These are phyloP conservation scores for Urocitellus parryii DNA, from an alignment of 2,113 vertebrate genomes.

Conservation along the genomic window DNA sequence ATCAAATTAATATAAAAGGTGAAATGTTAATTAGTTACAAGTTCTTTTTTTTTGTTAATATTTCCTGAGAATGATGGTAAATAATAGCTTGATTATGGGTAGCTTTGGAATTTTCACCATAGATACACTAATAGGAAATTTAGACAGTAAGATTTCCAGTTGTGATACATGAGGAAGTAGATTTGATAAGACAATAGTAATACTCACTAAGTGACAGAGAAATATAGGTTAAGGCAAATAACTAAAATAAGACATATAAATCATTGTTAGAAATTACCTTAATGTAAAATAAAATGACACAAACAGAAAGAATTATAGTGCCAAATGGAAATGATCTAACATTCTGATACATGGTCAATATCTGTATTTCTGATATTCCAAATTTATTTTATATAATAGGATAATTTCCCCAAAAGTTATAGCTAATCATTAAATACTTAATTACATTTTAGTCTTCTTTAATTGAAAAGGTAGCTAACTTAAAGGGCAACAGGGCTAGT, in stretches of 20 bases:
- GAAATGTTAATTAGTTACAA: slow-evolving; percentile 21
- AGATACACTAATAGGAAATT: neutral
- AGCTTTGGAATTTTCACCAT: neutral
- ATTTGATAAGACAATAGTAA: neutral
- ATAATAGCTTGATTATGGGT: neutral
- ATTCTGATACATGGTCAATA: neutral
- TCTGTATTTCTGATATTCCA: neutral
- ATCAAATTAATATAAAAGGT: neutral
- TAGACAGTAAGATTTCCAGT: neutral
- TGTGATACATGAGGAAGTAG: neutral
- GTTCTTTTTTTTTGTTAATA: neutral
- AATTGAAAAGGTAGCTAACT: neutral
- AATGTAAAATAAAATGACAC: slow-evolving; percentile 12
- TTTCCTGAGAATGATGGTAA: neutral
- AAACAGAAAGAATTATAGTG: neutral
- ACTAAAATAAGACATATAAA: neutral
- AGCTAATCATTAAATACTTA: neutral
- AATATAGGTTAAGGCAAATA: neutral
- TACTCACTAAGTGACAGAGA: neutral
- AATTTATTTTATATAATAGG: slow-evolving; percentile 9
- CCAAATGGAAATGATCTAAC: neutral
- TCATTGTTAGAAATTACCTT: neutral
- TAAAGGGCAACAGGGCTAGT: neutral
- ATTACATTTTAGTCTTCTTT: neutral
- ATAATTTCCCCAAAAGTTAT: neutral